These are phyloP conservation scores for Cecropterus lyciades DNA, from an alignment of 1,140 invertebrate species.

Conservation along the genomic window DNA sequence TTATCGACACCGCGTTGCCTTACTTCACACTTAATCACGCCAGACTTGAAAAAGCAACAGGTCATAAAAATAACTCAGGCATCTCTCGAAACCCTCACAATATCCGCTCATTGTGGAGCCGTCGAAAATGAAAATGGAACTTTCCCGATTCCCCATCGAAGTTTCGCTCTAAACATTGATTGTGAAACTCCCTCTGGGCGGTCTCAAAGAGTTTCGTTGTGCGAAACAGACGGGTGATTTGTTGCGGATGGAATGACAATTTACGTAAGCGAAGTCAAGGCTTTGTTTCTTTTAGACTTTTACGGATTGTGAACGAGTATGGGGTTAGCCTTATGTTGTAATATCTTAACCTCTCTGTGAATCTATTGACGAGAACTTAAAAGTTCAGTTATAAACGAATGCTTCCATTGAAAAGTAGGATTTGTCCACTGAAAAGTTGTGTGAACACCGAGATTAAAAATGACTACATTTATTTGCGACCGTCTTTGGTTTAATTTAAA, in stretches of 20 bases:
- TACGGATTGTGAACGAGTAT: background rate
- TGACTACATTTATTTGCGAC: too few species aligned
- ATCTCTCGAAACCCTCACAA: conserved; percentile 22
- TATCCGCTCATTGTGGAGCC: conserved; percentile 26
- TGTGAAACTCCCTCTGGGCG: conserved; percentile 32
- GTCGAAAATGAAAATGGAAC: conserved; percentile 30
- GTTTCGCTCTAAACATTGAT: conserved; percentile 42
- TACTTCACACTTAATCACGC: conserved; percentile 9
- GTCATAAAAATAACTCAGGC: conserved; percentile 28
- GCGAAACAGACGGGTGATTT: conserved; percentile 31
- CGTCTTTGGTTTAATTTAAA: too few species aligned
- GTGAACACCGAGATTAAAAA: too few species aligned
- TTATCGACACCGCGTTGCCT: background rate
- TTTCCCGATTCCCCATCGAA: conserved; percentile 33
- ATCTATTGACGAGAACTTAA: too few species aligned
- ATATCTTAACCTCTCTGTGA: too few species aligned
- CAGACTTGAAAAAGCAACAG: conserved; percentile 12
- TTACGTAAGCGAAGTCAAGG: conserved; percentile 28
- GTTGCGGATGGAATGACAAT: conserved; percentile 27
- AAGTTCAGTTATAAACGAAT: too few species aligned
- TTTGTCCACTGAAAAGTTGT: too few species aligned
- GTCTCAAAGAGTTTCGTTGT: conserved; percentile 28
- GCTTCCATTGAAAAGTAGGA: too few species aligned
- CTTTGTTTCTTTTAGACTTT: conserved; percentile 14
- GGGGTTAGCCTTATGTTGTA: background rate